Conservation (phyloP, 2,113 vertebrate genomes). For the Centrocercus urophasianus region DNA sequence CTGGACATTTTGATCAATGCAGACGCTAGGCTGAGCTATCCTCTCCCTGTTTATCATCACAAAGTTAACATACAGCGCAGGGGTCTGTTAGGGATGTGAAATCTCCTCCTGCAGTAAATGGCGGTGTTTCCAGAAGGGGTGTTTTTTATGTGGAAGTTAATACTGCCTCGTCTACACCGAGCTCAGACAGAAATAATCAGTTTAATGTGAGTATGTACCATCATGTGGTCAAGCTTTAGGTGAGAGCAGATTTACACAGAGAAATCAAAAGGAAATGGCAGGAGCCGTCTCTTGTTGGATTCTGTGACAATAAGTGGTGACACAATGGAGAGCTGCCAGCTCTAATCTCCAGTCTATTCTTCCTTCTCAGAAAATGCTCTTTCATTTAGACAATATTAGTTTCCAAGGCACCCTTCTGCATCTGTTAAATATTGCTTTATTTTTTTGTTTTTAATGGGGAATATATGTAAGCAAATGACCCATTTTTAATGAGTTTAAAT, state of each 20-base stretch:
- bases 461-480: constrained; percentile 10
- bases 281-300: constrained; percentile 41
- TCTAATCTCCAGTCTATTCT: not conserved
- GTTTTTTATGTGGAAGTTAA: constrained; percentile 64
- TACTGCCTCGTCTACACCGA: constrained; percentile 43
- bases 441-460: not conserved
- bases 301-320: constrained; percentile 50
- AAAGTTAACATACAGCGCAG: not conserved
- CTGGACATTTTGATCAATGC: constrained; percentile 1
- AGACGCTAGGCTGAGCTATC: not conserved
- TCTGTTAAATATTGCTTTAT: constrained; percentile 11
- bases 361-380: not conserved
- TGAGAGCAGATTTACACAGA: constrained; percentile 77
- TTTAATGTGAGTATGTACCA: constrained; percentile 68
- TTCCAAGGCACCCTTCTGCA: constrained; percentile 16
- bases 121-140: constrained; percentile 39
- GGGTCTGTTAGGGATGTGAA: constrained; percentile 34
- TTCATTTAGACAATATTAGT: not conserved
- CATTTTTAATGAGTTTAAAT: not conserved
- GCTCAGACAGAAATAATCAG: constrained; percentile 74
- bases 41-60: not conserved
- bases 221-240: constrained; percentile 65
- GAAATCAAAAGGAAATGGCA: constrained; percentile 71
- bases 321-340: constrained; percentile 18
- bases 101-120: constrained; percentile 43